Percentiles rank a stretch among this genome's conserved stretches.
Evolutionary conservation across 2,113 vertebrate species (phyloP).

Genomic region (Hylia prasina): DNA sequence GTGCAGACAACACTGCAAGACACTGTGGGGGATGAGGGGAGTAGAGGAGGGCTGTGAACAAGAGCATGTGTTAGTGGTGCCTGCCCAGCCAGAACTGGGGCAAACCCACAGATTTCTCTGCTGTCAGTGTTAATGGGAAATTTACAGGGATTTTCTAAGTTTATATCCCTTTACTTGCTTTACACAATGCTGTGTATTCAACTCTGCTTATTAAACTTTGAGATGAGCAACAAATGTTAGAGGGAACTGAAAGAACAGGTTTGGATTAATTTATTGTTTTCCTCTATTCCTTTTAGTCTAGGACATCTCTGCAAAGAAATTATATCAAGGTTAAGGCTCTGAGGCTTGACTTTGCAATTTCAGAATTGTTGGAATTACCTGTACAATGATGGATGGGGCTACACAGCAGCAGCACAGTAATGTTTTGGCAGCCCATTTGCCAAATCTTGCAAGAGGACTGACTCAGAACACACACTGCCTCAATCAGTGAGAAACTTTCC

Average conservation of each 20-base stretch:
- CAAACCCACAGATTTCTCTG: background rate
- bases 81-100: background rate
- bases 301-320: background rate
- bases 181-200: background rate
- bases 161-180: background rate
- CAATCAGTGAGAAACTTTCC: background rate
- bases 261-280: background rate
- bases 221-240: background rate
- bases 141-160: background rate
- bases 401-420: background rate
- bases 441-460: background rate
- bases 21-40: no score
- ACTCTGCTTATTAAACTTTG: background rate
- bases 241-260: background rate
- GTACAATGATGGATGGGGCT: background rate
- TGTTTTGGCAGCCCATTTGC: background rate
- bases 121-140: background rate
- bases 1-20: background rate
- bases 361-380: background rate
- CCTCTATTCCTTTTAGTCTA: background rate
- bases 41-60: background rate
- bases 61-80: rapidly evolving
- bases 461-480: background rate
- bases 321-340: background rate
- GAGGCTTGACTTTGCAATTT: background rate